Evolutionary conservation across 2,797 vertebrate genomes (phyloP).

Genomic region (Macropodus opercularis): DNA sequence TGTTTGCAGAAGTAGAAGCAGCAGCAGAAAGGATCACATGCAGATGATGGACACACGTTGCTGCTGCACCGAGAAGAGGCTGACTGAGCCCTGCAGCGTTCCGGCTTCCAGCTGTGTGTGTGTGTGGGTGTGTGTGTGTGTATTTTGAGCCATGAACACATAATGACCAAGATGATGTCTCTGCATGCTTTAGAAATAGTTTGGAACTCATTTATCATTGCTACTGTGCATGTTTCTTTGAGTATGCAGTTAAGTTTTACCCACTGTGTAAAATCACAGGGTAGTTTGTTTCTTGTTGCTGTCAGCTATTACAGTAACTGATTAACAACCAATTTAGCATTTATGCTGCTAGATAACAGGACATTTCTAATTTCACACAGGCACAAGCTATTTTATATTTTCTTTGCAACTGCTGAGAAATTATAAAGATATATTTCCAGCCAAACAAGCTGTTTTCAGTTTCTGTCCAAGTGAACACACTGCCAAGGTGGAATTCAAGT

Average conservation of each 20-base stretch:
- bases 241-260: background rate
- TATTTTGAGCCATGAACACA: background rate
- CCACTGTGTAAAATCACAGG: background rate
- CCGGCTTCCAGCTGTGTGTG: background rate
- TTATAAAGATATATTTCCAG: slow-evolving; percentile 33
- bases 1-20: slow-evolving; percentile 40
- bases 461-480: slow-evolving; percentile 44
- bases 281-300: background rate
- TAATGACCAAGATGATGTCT: background rate
- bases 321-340: background rate
- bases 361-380: slow-evolving; percentile 12
- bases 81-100: slow-evolving; percentile 4
- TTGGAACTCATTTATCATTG: background rate
- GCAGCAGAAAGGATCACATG: slow-evolving; percentile 8
- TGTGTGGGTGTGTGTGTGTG: too few species aligned
- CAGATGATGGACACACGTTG: slow-evolving; percentile 32
- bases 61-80: slow-evolving; percentile 19
- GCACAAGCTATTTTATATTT: slow-evolving; percentile 11
- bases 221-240: background rate
- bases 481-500: too few species aligned
- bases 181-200: background rate
- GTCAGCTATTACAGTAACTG: background rate
- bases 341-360: slow-evolving; percentile 1
- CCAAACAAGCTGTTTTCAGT: slow-evolving; percentile 54
- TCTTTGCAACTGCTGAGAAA: slow-evolving; percentile 13